Base-by-base conservation (phyloP, 2,888 invertebrate species). In the Hecatera dysodea region DNA sequence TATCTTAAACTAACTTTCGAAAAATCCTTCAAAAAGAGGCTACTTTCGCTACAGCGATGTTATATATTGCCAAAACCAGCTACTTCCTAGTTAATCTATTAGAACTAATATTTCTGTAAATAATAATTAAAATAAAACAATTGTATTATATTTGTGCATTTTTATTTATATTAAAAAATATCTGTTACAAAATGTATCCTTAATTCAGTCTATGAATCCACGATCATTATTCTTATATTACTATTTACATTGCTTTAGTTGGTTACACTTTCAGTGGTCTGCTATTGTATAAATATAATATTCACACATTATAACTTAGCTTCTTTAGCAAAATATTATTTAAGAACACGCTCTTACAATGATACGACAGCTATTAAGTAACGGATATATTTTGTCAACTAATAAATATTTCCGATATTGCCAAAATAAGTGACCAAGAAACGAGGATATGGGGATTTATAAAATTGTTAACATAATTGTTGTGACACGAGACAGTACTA, bases 151-250 rank as follows among this genome's bases (percentile, higher is more conserved):
- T 71, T 53, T 61, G 9, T 61, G 78, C 29, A 63, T 56, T 82
- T 84, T 85, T 75, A 81, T 82, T 73, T 60, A 71, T 72, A 82
- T 56, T 36, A 52, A 86, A 81, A 82, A 81, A 78, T 65, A 76
- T 73, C n/a, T 42, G 24, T 75, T 85, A 83, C 66, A 84, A 80
- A 82, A 84, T 56, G 50, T 82, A 78, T 55, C 65, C 67, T 75
- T 67, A 67, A 75, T 75, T 87, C 84, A 88, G 86, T 86, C 84
- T 81, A 77, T 77, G 74, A 83, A 61, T 71, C 76, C 65, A 70
- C 7, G 63, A 29, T 33, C 7, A 24, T 78, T 69, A 53, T 56
- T 57, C 78, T 76, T 86, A 76, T 56, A 60, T 57, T 70, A 75
- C 17, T 80, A 84, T 78, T 46, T 76, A 81, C 70, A 74, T 56